Conservation (phyloP, 2,113 vertebrate species). For the Dasyurus viverrinus region DNA sequence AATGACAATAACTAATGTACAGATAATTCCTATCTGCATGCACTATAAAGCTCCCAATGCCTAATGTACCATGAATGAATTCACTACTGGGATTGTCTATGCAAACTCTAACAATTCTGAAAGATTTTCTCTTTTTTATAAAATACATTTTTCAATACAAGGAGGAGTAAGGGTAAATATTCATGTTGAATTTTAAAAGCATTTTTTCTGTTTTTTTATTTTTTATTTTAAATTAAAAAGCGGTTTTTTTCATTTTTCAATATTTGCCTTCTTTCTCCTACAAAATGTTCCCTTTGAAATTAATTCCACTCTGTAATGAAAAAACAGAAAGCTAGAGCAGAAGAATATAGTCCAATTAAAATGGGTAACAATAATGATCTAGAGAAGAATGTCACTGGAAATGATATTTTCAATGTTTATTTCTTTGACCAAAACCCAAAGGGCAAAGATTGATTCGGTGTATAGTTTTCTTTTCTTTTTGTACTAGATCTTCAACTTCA, state of each 20-base stretch:
- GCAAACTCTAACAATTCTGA: not conserved
- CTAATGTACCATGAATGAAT: not conserved
- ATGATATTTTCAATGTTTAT: not conserved
- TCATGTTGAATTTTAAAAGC: not conserved
- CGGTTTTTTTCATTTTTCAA: not conserved
- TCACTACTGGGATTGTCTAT: not conserved
- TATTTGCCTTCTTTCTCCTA: conserved; percentile 40
- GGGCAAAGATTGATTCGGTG: not conserved
- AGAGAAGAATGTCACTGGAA: not conserved
- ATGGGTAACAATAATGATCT: not conserved
- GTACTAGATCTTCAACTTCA: not conserved
- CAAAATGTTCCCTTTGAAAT: not conserved
- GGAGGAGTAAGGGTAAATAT: not conserved
- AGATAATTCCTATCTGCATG: not conserved
- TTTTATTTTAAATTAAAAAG: not conserved
- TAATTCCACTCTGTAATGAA: not conserved
- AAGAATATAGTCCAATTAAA: not conserved
- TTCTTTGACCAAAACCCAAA: not conserved
- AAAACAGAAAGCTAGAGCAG: not conserved
- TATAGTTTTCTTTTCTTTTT: not conserved
- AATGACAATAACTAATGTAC: not conserved
- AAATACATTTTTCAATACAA: conserved; percentile 22
- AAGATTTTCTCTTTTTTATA: not conserved
- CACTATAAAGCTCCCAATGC: not conserved
- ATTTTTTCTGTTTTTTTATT: not conserved